These are phyloP conservation scores for Paragorgia papillata DNA, from an alignment of 92 coral and sea anemone species.

Conservation along the genomic window DNA sequence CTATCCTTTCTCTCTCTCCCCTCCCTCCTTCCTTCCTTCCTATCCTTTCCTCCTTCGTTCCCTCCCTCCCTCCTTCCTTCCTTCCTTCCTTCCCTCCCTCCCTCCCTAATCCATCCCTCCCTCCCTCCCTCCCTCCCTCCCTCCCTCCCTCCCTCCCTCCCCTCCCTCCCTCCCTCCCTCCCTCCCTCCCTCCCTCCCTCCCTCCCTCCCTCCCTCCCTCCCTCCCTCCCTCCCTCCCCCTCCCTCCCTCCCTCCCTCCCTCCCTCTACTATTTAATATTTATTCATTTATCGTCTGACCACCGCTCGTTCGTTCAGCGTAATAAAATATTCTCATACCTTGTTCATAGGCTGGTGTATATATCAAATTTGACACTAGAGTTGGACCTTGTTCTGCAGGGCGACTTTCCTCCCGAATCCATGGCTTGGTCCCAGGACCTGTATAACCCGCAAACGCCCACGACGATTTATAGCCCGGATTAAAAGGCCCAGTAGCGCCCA, in stretches of 20 bases:
- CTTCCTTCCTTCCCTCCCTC: no score
- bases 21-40: no score
- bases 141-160: no score
- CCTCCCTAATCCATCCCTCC: no score
- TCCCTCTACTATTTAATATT: neutral
- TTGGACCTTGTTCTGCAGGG: constrained; percentile 88
- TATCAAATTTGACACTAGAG: constrained; percentile 82
- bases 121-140: no score
- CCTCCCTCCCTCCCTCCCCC: neutral
- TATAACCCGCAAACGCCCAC: constrained; percentile 89
- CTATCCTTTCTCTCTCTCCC: no score
- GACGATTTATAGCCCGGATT: constrained; percentile 81
- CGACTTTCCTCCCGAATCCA: constrained; percentile 86
- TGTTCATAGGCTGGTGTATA: constrained; percentile 96
- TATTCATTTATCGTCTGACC: neutral
- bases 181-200: no score
- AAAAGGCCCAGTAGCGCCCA: constrained; percentile 84
- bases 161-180: no score
- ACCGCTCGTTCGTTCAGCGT: neutral
- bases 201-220: neutral
- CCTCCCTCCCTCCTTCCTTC: no score
- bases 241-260: neutral
- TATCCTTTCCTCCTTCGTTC: no score
- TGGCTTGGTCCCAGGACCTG: constrained; percentile 65
- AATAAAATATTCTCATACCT: no score